Evolutionary conservation across 2,113 vertebrate species (phyloP), one percentile per base, ranked within the genome.

Genomic region (Ictalurus punctatus): DNA sequence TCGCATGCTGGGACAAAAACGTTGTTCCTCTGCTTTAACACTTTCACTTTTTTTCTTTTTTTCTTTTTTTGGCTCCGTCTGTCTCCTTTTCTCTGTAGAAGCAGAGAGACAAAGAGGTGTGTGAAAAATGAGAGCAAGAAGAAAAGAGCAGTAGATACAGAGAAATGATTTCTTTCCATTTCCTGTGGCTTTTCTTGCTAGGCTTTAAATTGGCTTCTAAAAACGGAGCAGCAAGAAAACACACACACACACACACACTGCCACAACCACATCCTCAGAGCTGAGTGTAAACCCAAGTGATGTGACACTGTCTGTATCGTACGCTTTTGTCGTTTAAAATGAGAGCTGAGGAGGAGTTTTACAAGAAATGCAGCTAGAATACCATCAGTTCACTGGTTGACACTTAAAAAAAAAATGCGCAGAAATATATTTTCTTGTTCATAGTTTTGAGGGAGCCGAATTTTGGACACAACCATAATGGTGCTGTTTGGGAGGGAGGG

Each of bases 241-340:
- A 40, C 61, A 44, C 65, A 73, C 90, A 2, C 48, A 80, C 84
- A 76, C 87, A 65, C 63, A 63, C 63, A 74, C 19, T 86, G 89
- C 89, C 90, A 88, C 90, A 93, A 94, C 96, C 95, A 95, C 96
- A 95, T 96, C 95, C 96, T 91, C 88, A 61, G 88, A 87, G 74
- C 85, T 93, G 91, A 91, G 90, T 91, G 90, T 92, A 92, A 88
- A 86, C 73, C 67, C 19, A 87, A 90, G 87, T 84, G 48, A 90
- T 79, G 90, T 52, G 87, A 65, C 90, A 83, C 88, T 89, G 54
- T 81, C 90, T 90, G 91, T 89, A 90, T 91, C 79, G 44, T 82
- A 30, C 56, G 25, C 56, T 85, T 87, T 82, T 78, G 91, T 91
- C n/a, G 19, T 91, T 82, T 71, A 88, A 73, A 91, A 37, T 44